phyloP scores from a whole-genome alignment of 2,888 invertebrate genomes.

The Synanthedon andrenaeformis region DNA sequence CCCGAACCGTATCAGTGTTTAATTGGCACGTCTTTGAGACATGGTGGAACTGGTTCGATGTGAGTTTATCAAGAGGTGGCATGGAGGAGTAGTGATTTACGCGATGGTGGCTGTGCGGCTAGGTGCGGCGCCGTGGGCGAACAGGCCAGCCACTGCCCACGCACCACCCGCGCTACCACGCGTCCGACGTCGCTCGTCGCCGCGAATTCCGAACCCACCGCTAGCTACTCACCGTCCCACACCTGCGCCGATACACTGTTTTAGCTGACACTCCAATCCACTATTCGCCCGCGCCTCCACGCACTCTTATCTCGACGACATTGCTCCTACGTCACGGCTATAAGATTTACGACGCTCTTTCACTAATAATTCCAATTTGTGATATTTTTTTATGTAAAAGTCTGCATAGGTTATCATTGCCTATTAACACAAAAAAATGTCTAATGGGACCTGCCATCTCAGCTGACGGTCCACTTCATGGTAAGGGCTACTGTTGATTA shows the following conservation, averaged over 20 bases:
- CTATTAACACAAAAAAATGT: too few species aligned
- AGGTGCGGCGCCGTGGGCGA: constrained; percentile 61
- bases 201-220: constrained; percentile 58
- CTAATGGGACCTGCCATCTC: too few species aligned
- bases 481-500: too few species aligned
- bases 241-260: constrained; percentile 8
- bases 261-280: constrained; percentile 6
- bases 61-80: constrained; percentile 5
- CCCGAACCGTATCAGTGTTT: too few species aligned
- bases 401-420: too few species aligned
- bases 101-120: constrained; percentile 35
- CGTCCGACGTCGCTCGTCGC: constrained; percentile 26
- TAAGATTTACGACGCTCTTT: too few species aligned
- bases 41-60: background rate
- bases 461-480: too few species aligned
- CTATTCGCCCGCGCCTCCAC: background rate
- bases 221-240: constrained; percentile 8
- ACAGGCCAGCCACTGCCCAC: constrained; percentile 42
- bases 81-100: constrained; percentile 36
- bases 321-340: too few species aligned
- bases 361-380: too few species aligned
- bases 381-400: too few species aligned
- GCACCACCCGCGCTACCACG: constrained; percentile 23
- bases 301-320: too few species aligned
- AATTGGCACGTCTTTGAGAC: too few species aligned